Evolutionary conservation across 2,888 invertebrate genomes (phyloP).

Genomic region (Pyrochroa serraticornis): DNA sequence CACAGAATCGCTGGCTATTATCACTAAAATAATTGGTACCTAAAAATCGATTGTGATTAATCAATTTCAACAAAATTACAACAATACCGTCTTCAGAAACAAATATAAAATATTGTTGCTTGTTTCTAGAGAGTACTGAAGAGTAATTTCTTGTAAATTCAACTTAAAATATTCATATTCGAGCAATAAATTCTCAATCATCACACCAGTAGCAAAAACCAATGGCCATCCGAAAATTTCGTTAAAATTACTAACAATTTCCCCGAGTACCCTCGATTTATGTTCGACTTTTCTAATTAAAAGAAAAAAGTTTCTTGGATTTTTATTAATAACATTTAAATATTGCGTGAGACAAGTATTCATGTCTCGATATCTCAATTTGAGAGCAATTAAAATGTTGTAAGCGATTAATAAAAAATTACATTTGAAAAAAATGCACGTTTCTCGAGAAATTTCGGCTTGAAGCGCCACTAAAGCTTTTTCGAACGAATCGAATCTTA

Average conservation of each 20-base stretch:
- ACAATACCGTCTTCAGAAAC: not conserved
- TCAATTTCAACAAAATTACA: not conserved
- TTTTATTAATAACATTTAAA: not conserved
- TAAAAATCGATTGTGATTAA: not conserved
- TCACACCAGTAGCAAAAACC: not conserved
- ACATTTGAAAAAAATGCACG: too few species aligned
- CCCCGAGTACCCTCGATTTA: not conserved
- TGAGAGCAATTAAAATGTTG: too few species aligned
- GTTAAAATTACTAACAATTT: not conserved
- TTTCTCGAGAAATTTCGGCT: too few species aligned
- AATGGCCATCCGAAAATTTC: conserved; percentile 7
- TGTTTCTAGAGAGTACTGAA: not conserved
- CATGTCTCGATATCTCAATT: too few species aligned
- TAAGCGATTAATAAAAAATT: too few species aligned
- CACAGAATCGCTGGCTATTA: not conserved
- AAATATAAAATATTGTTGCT: not conserved
- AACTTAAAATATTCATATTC: not conserved
- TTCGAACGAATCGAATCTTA: too few species aligned
- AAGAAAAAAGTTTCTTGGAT: too few species aligned
- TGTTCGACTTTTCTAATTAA: not conserved
- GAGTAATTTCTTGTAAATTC: not conserved
- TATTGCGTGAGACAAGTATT: not conserved
- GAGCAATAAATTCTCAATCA: not conserved
- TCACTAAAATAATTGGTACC: not conserved
- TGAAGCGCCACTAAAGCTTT: too few species aligned